phyloP scores from a whole-genome alignment of 2,797 vertebrate genomes.

The Anas bahamensis region DNA sequence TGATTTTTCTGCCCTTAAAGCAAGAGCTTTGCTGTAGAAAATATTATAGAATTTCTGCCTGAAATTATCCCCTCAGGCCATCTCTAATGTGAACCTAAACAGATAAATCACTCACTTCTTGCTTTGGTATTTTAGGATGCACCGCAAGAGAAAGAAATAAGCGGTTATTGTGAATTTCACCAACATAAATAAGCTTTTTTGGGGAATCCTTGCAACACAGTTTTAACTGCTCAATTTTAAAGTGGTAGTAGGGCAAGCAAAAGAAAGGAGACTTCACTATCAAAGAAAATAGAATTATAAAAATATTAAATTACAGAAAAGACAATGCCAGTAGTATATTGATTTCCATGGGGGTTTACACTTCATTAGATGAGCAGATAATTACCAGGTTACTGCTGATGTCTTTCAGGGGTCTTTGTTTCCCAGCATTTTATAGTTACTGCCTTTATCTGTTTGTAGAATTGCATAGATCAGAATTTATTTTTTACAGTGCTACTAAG shows the following conservation, averaged over 20 bases:
- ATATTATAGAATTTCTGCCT: not conserved
- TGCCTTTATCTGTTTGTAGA: not conserved
- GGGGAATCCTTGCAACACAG: not conserved
- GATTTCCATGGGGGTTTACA: conserved; percentile 1
- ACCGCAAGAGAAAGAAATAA: conserved; percentile 8
- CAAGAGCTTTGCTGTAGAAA: conserved; percentile 13
- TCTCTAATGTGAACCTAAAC: conserved; percentile 13
- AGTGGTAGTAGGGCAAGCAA: not conserved
- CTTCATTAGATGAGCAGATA: conserved; percentile 20
- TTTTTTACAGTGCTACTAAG: not conserved
- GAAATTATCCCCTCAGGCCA: conserved; percentile 26
- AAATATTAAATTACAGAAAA: not conserved
- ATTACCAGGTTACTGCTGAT: not conserved
- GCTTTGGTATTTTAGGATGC: not conserved
- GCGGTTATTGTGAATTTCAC: not conserved
- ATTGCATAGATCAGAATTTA: not conserved
- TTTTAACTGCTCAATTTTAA: conserved; percentile 12
- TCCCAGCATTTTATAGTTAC: not conserved
- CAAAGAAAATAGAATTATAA: not conserved
- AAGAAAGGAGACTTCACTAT: not conserved
- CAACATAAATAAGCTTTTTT: not conserved
- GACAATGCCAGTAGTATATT: not conserved
- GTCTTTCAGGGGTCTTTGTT: not conserved
- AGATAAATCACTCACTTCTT: not conserved
- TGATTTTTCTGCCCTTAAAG: conserved; percentile 8